Evolutionary conservation across 2,797 vertebrate genomes (phyloP).

Genomic region (Urocyon cinereoargenteus): DNA sequence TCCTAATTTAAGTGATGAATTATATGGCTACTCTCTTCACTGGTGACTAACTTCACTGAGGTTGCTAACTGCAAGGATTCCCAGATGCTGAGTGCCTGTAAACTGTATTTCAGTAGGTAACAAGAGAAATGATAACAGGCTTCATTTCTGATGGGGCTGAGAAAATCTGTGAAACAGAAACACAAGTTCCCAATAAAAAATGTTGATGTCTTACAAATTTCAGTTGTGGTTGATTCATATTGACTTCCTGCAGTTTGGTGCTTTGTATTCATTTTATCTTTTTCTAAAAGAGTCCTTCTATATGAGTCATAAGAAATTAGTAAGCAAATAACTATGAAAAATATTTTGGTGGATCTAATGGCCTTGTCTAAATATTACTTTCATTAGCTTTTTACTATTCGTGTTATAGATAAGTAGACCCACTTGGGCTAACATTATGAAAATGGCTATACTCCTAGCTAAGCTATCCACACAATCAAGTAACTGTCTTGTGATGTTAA

Average conservation of each 20-base stretch:
- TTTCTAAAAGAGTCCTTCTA: slow-evolving; percentile 57
- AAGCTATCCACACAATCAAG: background rate
- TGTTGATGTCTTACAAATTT: background rate
- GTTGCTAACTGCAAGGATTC: slow-evolving; percentile 8
- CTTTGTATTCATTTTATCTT: background rate
- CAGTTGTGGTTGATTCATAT: background rate
- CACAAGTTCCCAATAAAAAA: background rate
- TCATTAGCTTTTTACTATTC: slow-evolving; percentile 44
- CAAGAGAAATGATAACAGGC: background rate
- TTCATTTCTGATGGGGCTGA: background rate
- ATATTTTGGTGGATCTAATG: slow-evolving; percentile 56
- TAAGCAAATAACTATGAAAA: slow-evolving; percentile 56
- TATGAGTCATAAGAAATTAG: background rate
- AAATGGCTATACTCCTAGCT: slow-evolving; percentile 32
- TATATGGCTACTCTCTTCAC: background rate
- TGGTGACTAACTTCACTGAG: slow-evolving; percentile 22
- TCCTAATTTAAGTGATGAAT: background rate
- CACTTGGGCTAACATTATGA: slow-evolving; percentile 40
- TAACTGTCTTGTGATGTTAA: slow-evolving; percentile 44
- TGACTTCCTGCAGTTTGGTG: background rate
- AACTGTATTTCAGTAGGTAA: slow-evolving; percentile 12
- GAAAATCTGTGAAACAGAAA: slow-evolving; percentile 52
- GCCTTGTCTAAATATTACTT: slow-evolving; percentile 49
- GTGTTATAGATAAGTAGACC: slow-evolving; percentile 35
- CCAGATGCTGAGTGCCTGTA: slow-evolving; percentile 28